phyloP scores from a whole-genome alignment of 2,113 vertebrate species.

The Mormyrus iriodes region DNA sequence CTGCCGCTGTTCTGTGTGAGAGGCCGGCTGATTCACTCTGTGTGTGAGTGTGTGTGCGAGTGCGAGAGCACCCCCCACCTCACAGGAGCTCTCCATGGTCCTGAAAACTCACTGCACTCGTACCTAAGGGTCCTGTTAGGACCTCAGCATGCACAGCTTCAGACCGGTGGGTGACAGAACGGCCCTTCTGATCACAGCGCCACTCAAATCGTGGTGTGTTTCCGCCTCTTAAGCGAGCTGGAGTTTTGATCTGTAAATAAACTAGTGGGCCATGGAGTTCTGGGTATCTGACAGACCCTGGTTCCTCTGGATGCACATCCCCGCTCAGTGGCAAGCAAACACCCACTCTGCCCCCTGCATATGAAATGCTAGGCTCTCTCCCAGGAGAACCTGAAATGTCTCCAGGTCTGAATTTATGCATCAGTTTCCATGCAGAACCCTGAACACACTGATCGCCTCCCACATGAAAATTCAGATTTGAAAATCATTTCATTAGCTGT shows the following conservation, averaged over 20 bases:
- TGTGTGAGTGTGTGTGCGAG: conserved; percentile 29
- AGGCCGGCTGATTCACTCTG: conserved; percentile 5
- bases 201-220: background rate
- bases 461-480: background rate
- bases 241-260: background rate
- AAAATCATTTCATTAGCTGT: background rate
- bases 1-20: background rate
- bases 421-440: background rate
- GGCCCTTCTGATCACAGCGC: background rate
- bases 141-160: background rate
- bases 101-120: background rate
- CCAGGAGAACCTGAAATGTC: background rate
- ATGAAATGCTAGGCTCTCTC: background rate
- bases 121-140: background rate
- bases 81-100: background rate
- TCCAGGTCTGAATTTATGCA: background rate
- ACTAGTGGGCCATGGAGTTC: background rate
- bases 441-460: background rate
- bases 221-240: background rate
- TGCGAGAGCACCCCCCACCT: background rate
- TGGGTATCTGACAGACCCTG: background rate
- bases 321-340: background rate
- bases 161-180: background rate
- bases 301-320: background rate
- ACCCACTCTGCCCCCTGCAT: background rate